Base-by-base conservation (phyloP, 2,888 invertebrate genomes). In the Malthinus flaveolus region DNA sequence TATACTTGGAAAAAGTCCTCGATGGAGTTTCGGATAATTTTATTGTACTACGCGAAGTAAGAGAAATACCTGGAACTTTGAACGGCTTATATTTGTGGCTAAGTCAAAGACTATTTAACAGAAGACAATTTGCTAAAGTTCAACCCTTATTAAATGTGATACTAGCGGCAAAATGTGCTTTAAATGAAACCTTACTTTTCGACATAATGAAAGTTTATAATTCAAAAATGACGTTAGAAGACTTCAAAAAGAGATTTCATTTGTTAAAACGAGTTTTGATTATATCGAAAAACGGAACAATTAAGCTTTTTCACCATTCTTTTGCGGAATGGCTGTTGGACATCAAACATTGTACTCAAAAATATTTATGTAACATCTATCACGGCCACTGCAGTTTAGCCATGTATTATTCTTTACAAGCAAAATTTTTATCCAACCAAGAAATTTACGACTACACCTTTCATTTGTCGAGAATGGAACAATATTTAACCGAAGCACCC, bases 281-380 rank as follows among this genome's bases (percentile, higher is more conserved):
- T 71, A 84, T 87, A 34, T 83, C 84, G 0, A 76, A 81, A 1
- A 84, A 83, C 1, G 85, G 87, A 1, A 83, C 83, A 56, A 80
- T 89, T 59, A 84, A 88, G 49, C 83, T 96, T 44, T 96, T 97
- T 80, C 97, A 97, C 78, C 93, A 94, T 75, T 95, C 95, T 60
- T 97, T 97, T 78, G 91, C 95, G 15, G 91, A 92, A 74, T 97
- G 97, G 97, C 80, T 97, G 66, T 81, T 93, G 51, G 97, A 97
- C 77, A 96, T 97, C n/a, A 97, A 97, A 78, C 96, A 97, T 74
- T 96, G 97, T 77, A 97, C 97, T 1, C 90, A 95, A 68, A 91
- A 95, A 68, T 97, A 95, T 78, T 83, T 97, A 64, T 97, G 95
- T 77, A 88, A 89, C 66, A 88, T 91, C 7, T 83, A 87, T 49